These are phyloP conservation scores for Clarias batrachus DNA, from an alignment of 2,113 vertebrate genomes.

Conservation along the genomic window DNA sequence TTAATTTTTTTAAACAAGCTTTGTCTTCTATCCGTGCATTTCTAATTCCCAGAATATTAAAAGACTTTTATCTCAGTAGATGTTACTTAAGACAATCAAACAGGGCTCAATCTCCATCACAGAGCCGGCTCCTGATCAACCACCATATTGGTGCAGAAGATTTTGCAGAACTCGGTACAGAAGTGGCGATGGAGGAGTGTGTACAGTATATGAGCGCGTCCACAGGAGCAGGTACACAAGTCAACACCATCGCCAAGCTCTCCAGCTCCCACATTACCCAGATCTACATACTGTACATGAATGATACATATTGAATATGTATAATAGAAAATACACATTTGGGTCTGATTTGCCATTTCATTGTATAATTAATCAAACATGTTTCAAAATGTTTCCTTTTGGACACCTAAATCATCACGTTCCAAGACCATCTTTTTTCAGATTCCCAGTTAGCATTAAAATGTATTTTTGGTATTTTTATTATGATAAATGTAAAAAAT, in stretches of 20 bases:
- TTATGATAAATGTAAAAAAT: background rate
- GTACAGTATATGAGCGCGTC: constrained; percentile 64
- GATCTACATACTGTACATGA: background rate
- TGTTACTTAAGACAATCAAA: background rate
- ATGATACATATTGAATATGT: background rate
- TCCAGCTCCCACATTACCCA: constrained; percentile 60
- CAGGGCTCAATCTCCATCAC: background rate
- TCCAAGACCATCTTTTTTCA: background rate
- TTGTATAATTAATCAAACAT: background rate
- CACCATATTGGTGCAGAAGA: constrained; percentile 55
- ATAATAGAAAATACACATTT: no score
- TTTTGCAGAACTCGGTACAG: constrained; percentile 60
- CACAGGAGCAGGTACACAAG: constrained; percentile 62
- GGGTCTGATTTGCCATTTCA: background rate
- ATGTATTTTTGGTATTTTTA: background rate
- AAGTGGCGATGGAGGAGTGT: constrained; percentile 67
- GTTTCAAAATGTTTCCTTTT: background rate
- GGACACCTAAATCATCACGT: background rate
- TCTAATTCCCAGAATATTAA: background rate
- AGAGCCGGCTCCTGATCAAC: background rate
- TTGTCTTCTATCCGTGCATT: background rate
- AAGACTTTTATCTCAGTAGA: background rate
- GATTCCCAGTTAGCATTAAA: background rate
- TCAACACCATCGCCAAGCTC: constrained; percentile 60
- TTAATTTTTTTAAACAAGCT: background rate